Evolutionary conservation across 2,113 vertebrate genomes (phyloP), one percentile per base, ranked within the genome.

Genomic region (Mirounga angustirostris): DNA sequence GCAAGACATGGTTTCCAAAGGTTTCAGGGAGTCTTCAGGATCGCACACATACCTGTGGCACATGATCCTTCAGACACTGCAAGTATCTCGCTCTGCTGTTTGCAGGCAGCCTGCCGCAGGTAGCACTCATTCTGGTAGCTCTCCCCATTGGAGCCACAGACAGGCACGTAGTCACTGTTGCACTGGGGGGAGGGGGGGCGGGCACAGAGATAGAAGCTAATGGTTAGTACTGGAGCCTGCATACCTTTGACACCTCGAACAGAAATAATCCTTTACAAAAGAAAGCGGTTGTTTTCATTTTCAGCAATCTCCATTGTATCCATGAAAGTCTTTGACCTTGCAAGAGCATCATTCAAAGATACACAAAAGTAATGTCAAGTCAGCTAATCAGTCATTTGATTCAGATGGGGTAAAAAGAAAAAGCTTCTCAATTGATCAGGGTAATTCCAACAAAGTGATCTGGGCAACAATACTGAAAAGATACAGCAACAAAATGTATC

Each of bases 51-150:
- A 99, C 99, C 99, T 13, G 99, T 99, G 18, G 99, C 99, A 97
- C 99, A 99, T 0, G 99, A 99, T 40, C 99, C 99, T 96, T 99
- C 99, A 1, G 99, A 99, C 95, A 99, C 98, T 89, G 99, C 99
- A 73, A 99, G 99, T 33, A 99, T 99, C 98, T 99, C 99, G 0
- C 99, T 99, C 98, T 99, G 99, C 98, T 99, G 99, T 97, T 99
- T 99, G 99, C 99, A 99, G 86, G 99, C 99, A n/a, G 99, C 99
- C 95, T 99, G 99, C 54, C 99, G 99, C 98, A 99, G 98, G 98
- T 99, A 99, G 98, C 99, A 99, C 71, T 99, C 99, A 0, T 99
- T 99, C 99, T 99, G 99, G 98, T 99, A 99, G 98, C 99, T 99
- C 98, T 99, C 99, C 1, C 99, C 99, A 69, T 99, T 99, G 98